Percentiles rank a stretch among this genome's conserved stretches.
These are phyloP conservation scores for Eurystomus glaucurus DNA, from an alignment of 2,797 vertebrate species.

Conservation along the genomic window DNA sequence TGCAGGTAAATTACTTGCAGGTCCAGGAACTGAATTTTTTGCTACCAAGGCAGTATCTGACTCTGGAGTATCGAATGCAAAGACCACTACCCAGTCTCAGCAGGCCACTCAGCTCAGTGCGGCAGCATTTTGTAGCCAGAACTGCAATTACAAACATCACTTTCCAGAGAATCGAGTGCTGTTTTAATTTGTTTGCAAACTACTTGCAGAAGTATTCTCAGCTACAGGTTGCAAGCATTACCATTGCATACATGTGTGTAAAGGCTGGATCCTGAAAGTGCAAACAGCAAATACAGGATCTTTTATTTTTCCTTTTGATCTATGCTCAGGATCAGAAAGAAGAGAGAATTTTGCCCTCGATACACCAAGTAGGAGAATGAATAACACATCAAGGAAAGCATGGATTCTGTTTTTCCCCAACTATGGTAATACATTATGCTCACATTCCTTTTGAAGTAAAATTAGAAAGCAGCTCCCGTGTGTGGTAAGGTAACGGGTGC, in stretches of 20 bases:
- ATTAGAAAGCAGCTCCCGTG: not conserved
- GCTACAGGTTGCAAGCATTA: not conserved
- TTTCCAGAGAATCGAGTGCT: not conserved
- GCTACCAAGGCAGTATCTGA: not conserved
- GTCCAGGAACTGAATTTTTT: not conserved
- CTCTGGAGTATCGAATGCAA: not conserved
- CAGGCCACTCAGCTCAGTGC: not conserved
- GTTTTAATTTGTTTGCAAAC: not conserved
- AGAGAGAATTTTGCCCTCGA: not conserved
- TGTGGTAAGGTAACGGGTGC: not conserved
- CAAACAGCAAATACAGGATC: not conserved
- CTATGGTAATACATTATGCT: not conserved
- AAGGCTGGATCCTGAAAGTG: not conserved
- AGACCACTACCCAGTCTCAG: not conserved
- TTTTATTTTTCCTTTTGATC: not conserved
- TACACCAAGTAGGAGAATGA: not conserved
- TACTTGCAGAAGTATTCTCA: not conserved
- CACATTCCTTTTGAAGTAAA: constrained; percentile 26
- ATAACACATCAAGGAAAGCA: not conserved
- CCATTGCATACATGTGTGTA: not conserved
- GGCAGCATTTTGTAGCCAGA: not conserved
- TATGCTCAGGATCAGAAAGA: not conserved
- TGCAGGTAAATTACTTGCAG: not conserved
- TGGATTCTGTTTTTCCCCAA: not conserved
- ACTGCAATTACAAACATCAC: not conserved